phyloP scores from a whole-genome alignment of 2,113 vertebrate species.

The Myotis lucifugus region DNA sequence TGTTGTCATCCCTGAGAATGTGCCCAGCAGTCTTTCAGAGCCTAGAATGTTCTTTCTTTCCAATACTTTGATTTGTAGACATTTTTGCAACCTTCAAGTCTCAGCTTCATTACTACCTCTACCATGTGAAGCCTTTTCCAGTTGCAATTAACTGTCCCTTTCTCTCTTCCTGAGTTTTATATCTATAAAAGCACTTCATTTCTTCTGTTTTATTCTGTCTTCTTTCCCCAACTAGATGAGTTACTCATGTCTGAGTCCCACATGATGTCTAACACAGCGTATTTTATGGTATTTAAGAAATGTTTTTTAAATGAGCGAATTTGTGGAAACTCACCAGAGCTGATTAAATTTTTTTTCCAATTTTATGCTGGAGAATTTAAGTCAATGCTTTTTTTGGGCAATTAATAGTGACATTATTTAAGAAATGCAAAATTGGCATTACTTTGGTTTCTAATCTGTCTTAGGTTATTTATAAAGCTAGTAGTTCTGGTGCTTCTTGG shows the following conservation, averaged over 20 bases:
- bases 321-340: neutral
- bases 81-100: neutral
- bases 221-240: neutral
- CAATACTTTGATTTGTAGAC: neutral
- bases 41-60: neutral
- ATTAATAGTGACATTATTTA: neutral
- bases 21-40: neutral
- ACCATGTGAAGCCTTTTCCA: neutral
- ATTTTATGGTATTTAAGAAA: neutral
- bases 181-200: neutral
- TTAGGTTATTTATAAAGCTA: neutral
- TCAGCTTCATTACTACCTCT: neutral
- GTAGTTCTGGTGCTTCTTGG: neutral
- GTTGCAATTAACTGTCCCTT: neutral
- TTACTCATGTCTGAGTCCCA: neutral
- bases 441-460: neutral
- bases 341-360: neutral
- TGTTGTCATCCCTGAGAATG: neutral
- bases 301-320: neutral
- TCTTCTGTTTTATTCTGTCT: neutral
- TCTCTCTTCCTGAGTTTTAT: neutral
- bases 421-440: neutral
- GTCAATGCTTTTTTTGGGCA: neutral
- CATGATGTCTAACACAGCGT: neutral
- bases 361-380: conserved; percentile 18